Percentiles rank a stretch among this genome's conserved stretches.
Evolutionary conservation across 1,140 invertebrate genomes (phyloP).

Genomic region (Drosophila navojoa): DNA sequence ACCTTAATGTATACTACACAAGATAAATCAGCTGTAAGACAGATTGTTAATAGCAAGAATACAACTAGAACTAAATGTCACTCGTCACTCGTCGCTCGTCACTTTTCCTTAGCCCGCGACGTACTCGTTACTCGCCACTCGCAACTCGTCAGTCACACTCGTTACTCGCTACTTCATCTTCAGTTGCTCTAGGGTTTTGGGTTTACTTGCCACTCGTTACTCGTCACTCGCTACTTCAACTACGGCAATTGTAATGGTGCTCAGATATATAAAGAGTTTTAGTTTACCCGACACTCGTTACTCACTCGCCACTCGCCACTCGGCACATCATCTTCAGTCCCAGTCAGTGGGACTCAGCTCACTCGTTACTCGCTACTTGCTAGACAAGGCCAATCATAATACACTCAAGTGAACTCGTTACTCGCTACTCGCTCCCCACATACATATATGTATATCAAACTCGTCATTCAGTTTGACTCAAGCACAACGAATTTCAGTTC

Average conservation of each 20-base stretch:
- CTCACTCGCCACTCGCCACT: too few species aligned
- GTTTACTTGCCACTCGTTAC: neutral
- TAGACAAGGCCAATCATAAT: too few species aligned
- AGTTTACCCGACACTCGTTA: constrained; percentile 1
- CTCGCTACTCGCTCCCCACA: too few species aligned
- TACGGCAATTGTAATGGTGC: neutral
- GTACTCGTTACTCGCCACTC: neutral
- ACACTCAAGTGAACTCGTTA: too few species aligned
- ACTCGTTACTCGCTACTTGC: neutral
- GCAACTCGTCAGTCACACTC: neutral
- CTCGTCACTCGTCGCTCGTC: constrained; percentile 1
- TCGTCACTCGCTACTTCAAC: neutral
- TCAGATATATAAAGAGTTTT: neutral
- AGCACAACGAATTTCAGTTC: neutral
- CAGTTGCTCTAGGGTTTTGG: too few species aligned
- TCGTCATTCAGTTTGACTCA: too few species aligned
- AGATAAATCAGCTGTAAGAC: constrained; percentile 48
- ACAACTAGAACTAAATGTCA: constrained; percentile 12
- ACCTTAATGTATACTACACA: constrained; percentile 40
- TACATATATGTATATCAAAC: too few species aligned
- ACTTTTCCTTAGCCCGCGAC: neutral
- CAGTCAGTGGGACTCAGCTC: too few species aligned
- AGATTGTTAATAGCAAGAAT: constrained; percentile 46
- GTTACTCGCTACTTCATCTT: neutral
- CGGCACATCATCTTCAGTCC: too few species aligned